Evolutionary conservation across 2,888 invertebrate species (phyloP), one percentile per base, ranked within the genome.

Genomic region (Aleiodes testaceus): DNA sequence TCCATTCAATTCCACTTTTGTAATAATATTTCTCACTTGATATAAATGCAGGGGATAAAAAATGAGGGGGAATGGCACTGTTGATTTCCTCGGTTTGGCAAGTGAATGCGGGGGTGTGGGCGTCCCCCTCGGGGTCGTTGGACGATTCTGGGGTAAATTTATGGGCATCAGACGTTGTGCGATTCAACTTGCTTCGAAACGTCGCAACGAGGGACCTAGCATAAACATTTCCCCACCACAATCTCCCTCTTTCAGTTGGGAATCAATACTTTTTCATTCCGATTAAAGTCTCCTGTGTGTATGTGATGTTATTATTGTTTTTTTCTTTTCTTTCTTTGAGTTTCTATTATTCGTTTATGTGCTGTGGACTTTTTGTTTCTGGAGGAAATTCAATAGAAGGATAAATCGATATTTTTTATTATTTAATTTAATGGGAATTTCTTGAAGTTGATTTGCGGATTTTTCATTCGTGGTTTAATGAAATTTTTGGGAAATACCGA

Each of bases 81-180:
- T 55, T 47, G 47, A 72, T 73, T 74, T 68, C 36, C 69, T 72
- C 63, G 50, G 66, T 74, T 73, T 70, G 66, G 68, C 71, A 36
- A 36, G 36, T 36, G 36, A 36, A 36, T 36, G 36, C 2, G 30
- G 66, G 61, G 49, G 47, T 42, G 66, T 69, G 30, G 18, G 12
- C 44, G 53, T 44, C 22, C 65, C 74, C 71, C 36, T 53, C 49
- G 63, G 78, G 78, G 75, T 75, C 78, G 77, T 75, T 74, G 77
- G 49, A 76, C 77, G 72, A 74, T 78, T 79, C 75, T 59, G 69
- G 74, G 76, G 76, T 76, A 74, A 78, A 79, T 79, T 78, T 79
- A 79, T 76, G 75, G 66, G 70, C 76, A 69, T 59, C 71, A 71
- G 63, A 67, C 65, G 45, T 47, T 63, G n/a, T 61, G 65, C 44